These are phyloP conservation scores for Apteryx owenii DNA, from an alignment of 2,113 vertebrate species.

Conservation along the genomic window DNA sequence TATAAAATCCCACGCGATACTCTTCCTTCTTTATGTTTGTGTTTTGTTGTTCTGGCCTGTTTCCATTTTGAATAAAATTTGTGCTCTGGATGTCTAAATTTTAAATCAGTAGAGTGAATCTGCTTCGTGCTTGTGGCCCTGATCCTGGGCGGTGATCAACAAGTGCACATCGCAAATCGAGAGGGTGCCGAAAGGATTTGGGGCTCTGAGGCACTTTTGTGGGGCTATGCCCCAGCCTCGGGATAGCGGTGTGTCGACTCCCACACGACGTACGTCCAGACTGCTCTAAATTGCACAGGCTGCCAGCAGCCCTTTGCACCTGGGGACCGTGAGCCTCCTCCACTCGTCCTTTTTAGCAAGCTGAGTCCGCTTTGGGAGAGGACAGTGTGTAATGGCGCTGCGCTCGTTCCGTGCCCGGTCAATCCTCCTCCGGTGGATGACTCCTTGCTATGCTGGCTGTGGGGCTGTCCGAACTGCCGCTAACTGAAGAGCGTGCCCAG, in stretches of 20 bases:
- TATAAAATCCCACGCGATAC: neutral
- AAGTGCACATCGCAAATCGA: neutral
- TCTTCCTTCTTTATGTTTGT: neutral
- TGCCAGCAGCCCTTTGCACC: neutral
- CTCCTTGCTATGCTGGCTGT: neutral
- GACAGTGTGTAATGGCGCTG: neutral
- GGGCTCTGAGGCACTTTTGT: neutral
- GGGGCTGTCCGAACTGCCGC: fast-evolving
- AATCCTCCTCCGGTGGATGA: neutral
- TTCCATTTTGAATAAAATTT: neutral
- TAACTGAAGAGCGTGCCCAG: neutral
- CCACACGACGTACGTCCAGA: neutral
- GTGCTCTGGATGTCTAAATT: neutral
- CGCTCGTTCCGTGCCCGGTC: neutral
- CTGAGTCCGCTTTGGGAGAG: neutral
- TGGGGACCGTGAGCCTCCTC: neutral
- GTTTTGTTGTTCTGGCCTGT: neutral
- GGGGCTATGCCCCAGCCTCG: neutral
- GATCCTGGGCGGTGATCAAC: neutral
- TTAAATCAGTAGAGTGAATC: neutral
- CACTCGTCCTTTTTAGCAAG: neutral
- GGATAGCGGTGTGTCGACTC: neutral
- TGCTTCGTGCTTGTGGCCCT: neutral
- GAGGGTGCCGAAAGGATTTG: neutral
- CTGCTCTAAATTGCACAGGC: neutral